Percentiles rank a stretch among this genome's conserved stretches.
These are phyloP conservation scores for Mus spretus DNA, from an alignment of 2,797 vertebrate genomes.

Conservation along the genomic window DNA sequence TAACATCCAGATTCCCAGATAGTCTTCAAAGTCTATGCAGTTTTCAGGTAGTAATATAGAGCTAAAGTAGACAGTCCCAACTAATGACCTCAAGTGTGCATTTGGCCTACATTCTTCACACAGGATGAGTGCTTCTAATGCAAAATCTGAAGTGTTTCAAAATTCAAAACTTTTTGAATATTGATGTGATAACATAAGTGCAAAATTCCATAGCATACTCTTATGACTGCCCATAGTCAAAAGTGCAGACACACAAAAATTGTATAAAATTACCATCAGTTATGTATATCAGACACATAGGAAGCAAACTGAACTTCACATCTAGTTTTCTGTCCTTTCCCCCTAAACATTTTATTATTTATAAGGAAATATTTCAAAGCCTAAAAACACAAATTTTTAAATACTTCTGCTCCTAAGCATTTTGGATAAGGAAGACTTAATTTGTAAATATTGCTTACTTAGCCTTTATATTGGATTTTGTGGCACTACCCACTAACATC, in stretches of 20 bases:
- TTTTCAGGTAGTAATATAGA: neutral
- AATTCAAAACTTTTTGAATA: neutral
- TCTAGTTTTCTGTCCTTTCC: neutral
- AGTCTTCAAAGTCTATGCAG: slow-evolving; percentile 13
- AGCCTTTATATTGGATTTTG: neutral
- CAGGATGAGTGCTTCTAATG: neutral
- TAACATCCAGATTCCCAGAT: slow-evolving; percentile 36
- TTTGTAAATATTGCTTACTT: neutral
- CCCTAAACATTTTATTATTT: neutral
- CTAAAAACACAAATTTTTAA: neutral
- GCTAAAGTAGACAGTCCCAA: neutral
- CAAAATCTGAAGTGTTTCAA: neutral
- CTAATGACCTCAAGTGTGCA: neutral
- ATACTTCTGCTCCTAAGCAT: neutral
- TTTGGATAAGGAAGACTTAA: neutral
- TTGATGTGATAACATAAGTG: neutral
- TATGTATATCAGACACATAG: neutral
- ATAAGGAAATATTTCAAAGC: slow-evolving; percentile 15
- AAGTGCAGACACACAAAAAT: neutral
- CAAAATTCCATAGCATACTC: neutral
- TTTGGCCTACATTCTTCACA: neutral
- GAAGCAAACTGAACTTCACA: neutral
- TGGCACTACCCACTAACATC: neutral
- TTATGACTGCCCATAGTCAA: neutral
- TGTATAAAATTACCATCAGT: neutral